Evolutionary conservation across 2,888 invertebrate species (phyloP).

Genomic region (Dryadula phaetusa): DNA sequence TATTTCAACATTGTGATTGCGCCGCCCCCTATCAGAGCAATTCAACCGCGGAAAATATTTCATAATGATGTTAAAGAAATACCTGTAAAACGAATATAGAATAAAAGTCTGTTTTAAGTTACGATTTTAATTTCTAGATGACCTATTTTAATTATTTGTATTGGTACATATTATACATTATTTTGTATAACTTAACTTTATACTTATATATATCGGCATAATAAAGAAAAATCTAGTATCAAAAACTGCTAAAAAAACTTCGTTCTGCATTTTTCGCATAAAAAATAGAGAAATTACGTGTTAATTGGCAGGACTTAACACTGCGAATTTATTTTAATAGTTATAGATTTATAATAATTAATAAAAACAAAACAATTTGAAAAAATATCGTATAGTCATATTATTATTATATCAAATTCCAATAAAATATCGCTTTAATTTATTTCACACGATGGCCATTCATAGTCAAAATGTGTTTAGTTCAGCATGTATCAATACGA

Average conservation of each 20-base stretch:
- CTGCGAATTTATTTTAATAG: too few species aligned
- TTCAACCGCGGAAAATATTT: conserved; percentile 71
- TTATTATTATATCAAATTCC: neutral
- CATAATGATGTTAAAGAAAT: conserved; percentile 57
- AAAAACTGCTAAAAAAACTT: too few species aligned
- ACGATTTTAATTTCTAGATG: neutral
- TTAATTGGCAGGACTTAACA: too few species aligned
- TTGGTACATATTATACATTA: neutral
- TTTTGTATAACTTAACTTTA: too few species aligned
- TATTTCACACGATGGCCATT: too few species aligned
- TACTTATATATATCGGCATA: too few species aligned
- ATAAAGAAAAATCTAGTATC: too few species aligned
- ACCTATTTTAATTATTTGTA: neutral
- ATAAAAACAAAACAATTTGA: too few species aligned
- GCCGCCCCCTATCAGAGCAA: conserved; percentile 74
- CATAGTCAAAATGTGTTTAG: neutral
- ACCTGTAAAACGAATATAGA: conserved; percentile 54
- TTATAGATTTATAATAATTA: too few species aligned
- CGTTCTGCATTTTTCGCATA: too few species aligned
- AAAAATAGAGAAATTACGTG: too few species aligned
- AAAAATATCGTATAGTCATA: too few species aligned
- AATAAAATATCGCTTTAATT: neutral
- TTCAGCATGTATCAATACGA: neutral
- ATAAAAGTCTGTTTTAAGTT: neutral
- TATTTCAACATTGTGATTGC: conserved; percentile 80